Conservation (phyloP, 1,140 invertebrate species). For the Dysdera silvatica region DNA sequence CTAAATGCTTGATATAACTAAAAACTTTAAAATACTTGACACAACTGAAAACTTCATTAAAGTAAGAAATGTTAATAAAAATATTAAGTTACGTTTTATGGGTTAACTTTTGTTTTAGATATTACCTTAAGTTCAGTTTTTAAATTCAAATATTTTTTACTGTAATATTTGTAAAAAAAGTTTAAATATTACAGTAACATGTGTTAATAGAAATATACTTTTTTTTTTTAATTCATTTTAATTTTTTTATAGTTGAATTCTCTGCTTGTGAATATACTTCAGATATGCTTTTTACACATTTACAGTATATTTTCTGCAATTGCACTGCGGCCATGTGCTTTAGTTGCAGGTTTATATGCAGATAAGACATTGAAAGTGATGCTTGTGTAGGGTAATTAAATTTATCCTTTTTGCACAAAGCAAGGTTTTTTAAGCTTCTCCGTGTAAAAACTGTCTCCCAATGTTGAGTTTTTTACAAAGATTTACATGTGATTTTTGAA, state of each 20-base stretch:
- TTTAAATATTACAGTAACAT: background rate
- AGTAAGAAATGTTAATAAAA: too few relatives aligned
- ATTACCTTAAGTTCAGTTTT: background rate
- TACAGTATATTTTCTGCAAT: conserved; percentile 4
- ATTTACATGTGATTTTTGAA: too few relatives aligned
- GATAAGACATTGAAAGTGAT: too few relatives aligned
- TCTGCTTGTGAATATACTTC: too few relatives aligned
- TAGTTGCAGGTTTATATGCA: too few relatives aligned
- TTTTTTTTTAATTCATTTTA: background rate
- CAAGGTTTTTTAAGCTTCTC: conserved; percentile 21
- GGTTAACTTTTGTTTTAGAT: background rate
- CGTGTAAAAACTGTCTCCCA: background rate
- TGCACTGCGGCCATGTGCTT: too few relatives aligned
- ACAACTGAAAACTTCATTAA: too few relatives aligned
- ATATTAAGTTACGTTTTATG: background rate
- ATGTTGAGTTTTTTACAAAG: too few relatives aligned
- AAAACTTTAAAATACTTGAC: too few relatives aligned
- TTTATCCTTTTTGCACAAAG: conserved; percentile 27
- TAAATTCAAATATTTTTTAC: background rate
- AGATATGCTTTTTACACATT: conserved; percentile 3
- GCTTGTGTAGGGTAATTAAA: conserved; percentile 26
- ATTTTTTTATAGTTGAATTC: conserved; percentile 5
- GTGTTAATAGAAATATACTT: background rate
- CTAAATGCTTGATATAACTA: too few relatives aligned
- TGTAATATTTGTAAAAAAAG: background rate